Evolutionary conservation across 2,797 vertebrate species (phyloP).

Genomic region (Austrolebias charrua): DNA sequence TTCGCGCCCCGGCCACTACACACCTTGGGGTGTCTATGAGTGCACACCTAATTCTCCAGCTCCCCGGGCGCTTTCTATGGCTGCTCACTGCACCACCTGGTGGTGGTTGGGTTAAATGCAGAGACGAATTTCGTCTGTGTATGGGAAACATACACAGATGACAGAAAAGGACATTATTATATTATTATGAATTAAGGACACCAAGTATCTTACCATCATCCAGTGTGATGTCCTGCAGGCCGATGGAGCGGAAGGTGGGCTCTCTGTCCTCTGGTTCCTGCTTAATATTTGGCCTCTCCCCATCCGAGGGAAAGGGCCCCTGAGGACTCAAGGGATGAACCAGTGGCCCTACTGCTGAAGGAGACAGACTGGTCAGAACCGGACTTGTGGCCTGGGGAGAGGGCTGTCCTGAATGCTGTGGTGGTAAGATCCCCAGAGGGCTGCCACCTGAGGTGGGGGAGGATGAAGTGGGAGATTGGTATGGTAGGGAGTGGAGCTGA

Average conservation of each 20-base stretch:
- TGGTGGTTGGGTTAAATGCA: no score
- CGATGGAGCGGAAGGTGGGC: conserved; percentile 92
- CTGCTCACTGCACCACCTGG: no score
- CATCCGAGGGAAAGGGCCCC: conserved; percentile 84
- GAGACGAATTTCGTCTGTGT: no score
- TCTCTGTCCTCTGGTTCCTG: conserved; percentile 93
- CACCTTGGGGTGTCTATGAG: no score
- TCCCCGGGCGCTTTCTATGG: no score
- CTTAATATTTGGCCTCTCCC: conserved; percentile 87
- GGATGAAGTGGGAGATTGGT: conserved; percentile 89
- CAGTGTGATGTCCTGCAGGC: conserved; percentile 97
- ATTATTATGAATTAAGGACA: no score
- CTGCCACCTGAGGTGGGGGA: conserved; percentile 82
- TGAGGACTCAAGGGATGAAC: conserved; percentile 83
- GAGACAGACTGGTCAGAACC: conserved; percentile 73
- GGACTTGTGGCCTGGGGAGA: conserved; percentile 73
- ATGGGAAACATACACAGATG: no score
- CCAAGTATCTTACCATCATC: conserved; percentile 90
- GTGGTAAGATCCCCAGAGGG: conserved; percentile 81
- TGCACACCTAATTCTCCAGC: no score
- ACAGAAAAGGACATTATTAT: no score
- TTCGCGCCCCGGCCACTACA: no score
- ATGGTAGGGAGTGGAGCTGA: conserved; percentile 90
- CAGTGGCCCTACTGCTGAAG: conserved; percentile 79
- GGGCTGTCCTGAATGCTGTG: conserved; percentile 81